Evolutionary conservation across 1,140 invertebrate genomes (phyloP).

Genomic region (Samia ricini): DNA sequence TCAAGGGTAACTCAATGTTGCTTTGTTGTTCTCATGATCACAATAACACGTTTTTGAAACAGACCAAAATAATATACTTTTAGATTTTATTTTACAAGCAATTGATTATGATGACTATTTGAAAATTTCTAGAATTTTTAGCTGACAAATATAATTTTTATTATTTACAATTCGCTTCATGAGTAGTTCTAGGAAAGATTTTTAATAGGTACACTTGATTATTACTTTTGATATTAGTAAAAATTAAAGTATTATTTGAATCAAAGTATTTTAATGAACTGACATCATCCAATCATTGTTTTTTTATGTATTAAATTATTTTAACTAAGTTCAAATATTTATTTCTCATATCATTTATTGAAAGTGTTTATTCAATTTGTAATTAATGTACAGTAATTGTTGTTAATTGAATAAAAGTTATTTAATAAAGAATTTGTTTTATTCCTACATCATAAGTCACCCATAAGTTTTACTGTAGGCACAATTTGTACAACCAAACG

Average conservation of each 20-base stretch:
- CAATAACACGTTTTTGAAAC: not conserved
- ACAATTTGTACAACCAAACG: too few relatives aligned
- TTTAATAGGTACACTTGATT: not conserved
- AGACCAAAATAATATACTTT: not conserved
- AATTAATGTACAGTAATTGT: conserved; percentile 2
- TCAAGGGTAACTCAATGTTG: not conserved
- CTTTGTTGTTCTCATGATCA: not conserved
- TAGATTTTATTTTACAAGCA: not conserved
- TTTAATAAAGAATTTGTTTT: not conserved
- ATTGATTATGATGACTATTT: not conserved
- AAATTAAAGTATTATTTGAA: conserved; percentile 11
- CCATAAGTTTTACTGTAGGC: too few relatives aligned
- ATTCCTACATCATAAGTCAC: not conserved
- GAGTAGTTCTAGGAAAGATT: not conserved
- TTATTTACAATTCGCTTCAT: too few relatives aligned
- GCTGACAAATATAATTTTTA: not conserved
- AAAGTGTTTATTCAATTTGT: not conserved
- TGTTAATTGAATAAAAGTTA: not conserved
- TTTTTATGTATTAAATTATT: conserved; percentile 13
- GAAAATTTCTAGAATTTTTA: not conserved
- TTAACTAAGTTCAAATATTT: not conserved
- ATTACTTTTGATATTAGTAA: not conserved
- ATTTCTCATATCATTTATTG: conserved; percentile 7
- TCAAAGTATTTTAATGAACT: conserved; percentile 5
- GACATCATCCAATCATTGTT: not conserved